These are phyloP conservation scores for Brachyhypopomus gauderio DNA, from an alignment of 2,113 vertebrate species.

Conservation along the genomic window DNA sequence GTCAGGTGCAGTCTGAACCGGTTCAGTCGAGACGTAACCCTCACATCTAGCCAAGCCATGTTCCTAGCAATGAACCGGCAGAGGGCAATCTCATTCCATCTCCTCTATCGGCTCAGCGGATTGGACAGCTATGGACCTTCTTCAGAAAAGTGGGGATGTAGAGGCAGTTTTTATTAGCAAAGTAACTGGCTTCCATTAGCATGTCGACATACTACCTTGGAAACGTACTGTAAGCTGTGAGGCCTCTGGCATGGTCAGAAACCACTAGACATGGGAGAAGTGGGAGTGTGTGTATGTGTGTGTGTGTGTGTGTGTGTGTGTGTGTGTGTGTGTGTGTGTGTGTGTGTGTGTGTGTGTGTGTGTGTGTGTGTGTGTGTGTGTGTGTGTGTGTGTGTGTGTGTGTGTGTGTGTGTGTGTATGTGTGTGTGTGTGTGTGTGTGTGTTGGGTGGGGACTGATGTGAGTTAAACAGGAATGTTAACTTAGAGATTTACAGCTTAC, in stretches of 20 bases:
- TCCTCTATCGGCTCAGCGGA: background rate
- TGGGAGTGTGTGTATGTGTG: background rate
- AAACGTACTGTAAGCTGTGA: background rate
- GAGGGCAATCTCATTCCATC: background rate
- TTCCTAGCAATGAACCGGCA: background rate
- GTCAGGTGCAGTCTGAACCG: slow-evolving; percentile 54
- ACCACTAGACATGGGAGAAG: background rate
- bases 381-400: background rate
- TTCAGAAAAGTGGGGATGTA: background rate
- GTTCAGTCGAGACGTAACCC: slow-evolving; percentile 39
- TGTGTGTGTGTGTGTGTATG: background rate
- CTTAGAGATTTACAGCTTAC: background rate
- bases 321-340: background rate
- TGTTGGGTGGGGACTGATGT: background rate
- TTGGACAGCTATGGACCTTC: background rate
- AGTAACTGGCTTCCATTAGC: slow-evolving; percentile 10
- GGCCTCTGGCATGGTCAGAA: background rate
- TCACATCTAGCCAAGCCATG: background rate
- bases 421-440: background rate
- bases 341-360: background rate
- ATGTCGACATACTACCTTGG: background rate
- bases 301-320: background rate
- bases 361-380: background rate
- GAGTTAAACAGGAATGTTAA: background rate
- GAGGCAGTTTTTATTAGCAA: background rate